Conservation (phyloP, 2,888 invertebrate species). For the Meta bourneti region DNA sequence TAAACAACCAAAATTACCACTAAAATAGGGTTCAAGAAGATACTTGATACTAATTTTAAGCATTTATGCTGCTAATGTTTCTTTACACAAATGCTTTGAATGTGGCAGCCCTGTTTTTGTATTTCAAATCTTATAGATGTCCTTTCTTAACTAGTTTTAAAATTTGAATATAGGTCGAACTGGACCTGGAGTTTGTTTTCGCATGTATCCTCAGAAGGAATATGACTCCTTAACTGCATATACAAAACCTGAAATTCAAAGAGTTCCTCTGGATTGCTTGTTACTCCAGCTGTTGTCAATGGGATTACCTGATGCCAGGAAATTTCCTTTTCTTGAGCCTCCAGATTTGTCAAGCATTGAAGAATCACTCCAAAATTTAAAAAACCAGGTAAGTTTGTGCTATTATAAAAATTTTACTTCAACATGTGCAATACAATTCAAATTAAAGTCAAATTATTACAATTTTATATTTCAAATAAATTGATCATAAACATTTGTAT, state of each 20-base stretch:
- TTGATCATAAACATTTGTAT: background rate
- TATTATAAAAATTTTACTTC: background rate
- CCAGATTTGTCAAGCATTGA: conserved; percentile 92
- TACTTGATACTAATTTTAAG: too few relatives aligned
- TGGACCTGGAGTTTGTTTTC: conserved; percentile 96
- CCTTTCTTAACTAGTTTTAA: background rate
- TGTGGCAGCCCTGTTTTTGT: background rate
- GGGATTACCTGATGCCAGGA: conserved; percentile 92
- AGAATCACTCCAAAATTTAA: conserved; percentile 90
- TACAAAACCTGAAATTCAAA: conserved; percentile 94
- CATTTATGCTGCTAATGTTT: background rate
- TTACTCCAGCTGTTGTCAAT: conserved; percentile 95
- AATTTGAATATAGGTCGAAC: conserved; percentile 81
- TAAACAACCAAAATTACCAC: too few relatives aligned
- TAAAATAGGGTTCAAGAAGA: too few relatives aligned
- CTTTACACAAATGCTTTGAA: background rate
- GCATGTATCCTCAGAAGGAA: conserved; percentile 92
- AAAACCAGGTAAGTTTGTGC: conserved; percentile 87
- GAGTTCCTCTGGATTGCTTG: conserved; percentile 95
- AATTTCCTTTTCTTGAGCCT: conserved; percentile 97
- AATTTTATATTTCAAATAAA: background rate
- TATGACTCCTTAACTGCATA: conserved; percentile 89
- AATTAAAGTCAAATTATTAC: background rate
- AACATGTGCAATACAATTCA: background rate
- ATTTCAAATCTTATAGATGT: background rate